Base-by-base conservation (phyloP, 2,797 vertebrate genomes). In the Sebastes diaconus region DNA sequence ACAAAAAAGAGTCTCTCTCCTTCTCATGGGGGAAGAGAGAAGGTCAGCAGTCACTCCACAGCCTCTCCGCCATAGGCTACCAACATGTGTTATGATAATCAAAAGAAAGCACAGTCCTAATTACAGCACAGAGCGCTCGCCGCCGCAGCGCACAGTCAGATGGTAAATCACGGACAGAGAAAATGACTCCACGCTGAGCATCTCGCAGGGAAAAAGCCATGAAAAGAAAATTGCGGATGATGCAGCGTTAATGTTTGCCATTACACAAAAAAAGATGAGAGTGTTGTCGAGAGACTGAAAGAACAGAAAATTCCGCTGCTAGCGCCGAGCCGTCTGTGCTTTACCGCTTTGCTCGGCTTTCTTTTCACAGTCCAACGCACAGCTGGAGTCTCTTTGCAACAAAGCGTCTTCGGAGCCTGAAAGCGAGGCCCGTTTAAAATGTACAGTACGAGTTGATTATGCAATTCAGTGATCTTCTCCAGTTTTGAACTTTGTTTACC, bases 31-130 rank as follows among this genome's bases (percentile, higher is more conserved):
- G 74, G 69, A 54, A 72, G n/a, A 76, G 79, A 84, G 88, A 86
- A 92, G 91, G 93, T 93, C 90, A 91, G 84, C 84, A 80, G 81
- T 89, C 74, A 88, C 84, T 87, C 83, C 66, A 82, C 63, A 82
- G 78, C 60, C 59, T 64, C 71, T 39, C 75, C 4, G 81, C 90
- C 86, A 82, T 54, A 61, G 89, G 90, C 90, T 76, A 83, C 72
- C 73, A 77, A 89, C 89, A 83, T 85, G 87, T 87, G 80, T 72
- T 84, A 80, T 75, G 85, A 86, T 88, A 86, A 89, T 91, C 80
- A 90, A 88, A 93, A 84, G 86, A 85, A 84, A 89, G 75, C 81
- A 18, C 46, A 30, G 82, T 78, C 78, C 74, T 88, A 92, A 94
- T 90, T 91, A 89, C 86, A 87, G 86, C 75, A 32, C 65, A 16